Conservation (phyloP, 2,797 vertebrate genomes). For the Micrastur ruficollis region DNA sequence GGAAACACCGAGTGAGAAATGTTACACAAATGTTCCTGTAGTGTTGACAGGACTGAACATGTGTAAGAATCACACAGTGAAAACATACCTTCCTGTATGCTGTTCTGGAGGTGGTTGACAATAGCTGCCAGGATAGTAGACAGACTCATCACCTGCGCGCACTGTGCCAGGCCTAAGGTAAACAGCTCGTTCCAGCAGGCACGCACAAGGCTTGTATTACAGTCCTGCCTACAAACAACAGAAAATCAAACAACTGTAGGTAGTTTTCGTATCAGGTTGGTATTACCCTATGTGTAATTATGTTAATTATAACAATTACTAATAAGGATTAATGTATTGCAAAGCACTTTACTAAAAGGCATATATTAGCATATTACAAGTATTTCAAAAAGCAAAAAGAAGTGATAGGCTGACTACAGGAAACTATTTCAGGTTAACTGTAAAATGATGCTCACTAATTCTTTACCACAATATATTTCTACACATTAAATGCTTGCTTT, state of each 20-base stretch:
- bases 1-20: background rate
- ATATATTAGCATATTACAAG: background rate
- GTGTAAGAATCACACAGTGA: background rate
- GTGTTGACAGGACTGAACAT: background rate
- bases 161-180: conserved; percentile 94
- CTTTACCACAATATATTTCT: background rate
- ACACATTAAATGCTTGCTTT: background rate
- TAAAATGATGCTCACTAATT: background rate
- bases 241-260: background rate
- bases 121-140: conserved; percentile 96
- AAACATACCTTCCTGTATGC: conserved; percentile 93
- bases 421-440: background rate
- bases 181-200: conserved; percentile 99
- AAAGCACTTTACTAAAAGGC: background rate
- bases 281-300: background rate
- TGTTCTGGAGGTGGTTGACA: conserved; percentile 95
- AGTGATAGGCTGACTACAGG: background rate
- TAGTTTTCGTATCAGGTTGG: background rate
- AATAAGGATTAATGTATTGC: background rate
- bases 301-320: background rate
- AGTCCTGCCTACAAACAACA: conserved; percentile 85
- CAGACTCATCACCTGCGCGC: conserved; percentile 95
- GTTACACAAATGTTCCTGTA: background rate
- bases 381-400: background rate
- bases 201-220: conserved; percentile 92